A percentile compares a stretch with the other conserved stretches of the same genome.
These are phyloP conservation scores for Tachina grossa DNA, from an alignment of 2,888 invertebrate genomes.

Conservation along the genomic window DNA sequence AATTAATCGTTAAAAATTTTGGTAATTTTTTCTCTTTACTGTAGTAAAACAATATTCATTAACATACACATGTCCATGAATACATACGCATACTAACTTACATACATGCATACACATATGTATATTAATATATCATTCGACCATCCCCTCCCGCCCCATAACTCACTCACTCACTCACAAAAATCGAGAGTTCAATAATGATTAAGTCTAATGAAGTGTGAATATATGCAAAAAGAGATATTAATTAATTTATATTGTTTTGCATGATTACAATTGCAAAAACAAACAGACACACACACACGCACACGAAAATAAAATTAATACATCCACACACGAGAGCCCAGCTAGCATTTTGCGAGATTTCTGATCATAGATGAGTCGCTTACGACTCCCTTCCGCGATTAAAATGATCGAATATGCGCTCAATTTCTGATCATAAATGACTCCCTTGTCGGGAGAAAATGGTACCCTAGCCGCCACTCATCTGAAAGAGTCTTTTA, in stretches of 20 bases:
- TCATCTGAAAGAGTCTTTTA: too few species aligned
- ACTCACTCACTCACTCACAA: conserved; percentile 32
- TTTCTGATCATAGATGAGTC: too few species aligned
- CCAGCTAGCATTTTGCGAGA: too few species aligned
- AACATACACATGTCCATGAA: background rate
- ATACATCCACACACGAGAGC: conserved; percentile 35
- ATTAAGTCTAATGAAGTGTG: conserved; percentile 69
- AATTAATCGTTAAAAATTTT: background rate
- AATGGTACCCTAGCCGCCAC: too few species aligned
- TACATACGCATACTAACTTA: background rate
- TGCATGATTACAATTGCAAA: conserved; percentile 63
- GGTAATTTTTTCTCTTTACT: conserved; percentile 12
- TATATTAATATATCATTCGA: background rate
- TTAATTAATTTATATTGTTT: conserved; percentile 70
- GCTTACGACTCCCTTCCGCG: too few species aligned
- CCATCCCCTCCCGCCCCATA: background rate
- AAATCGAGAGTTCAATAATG: conserved; percentile 61
- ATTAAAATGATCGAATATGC: too few species aligned
- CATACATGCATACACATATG: background rate
- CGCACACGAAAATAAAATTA: conserved; percentile 64
- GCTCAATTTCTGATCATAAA: too few species aligned
- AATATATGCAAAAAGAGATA: conserved; percentile 61
- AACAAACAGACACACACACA: conserved; percentile 24
- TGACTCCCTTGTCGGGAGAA: too few species aligned
- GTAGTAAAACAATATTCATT: background rate